phyloP scores from a whole-genome alignment of 1,140 invertebrate genomes.

The Phymorhynchus buccinoides region DNA sequence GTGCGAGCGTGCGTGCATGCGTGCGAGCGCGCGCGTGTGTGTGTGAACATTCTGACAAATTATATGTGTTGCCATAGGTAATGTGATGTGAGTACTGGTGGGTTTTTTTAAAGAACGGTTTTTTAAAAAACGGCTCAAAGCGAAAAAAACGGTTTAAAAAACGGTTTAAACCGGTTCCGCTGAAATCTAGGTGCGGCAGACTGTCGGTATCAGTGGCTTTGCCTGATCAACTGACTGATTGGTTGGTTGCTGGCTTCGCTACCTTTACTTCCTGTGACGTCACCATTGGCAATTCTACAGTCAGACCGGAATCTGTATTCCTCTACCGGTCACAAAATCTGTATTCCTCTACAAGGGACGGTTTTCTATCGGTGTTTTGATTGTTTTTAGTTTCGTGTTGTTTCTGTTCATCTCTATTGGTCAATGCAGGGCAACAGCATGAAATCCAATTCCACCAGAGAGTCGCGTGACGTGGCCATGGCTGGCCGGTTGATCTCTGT shows the following conservation, averaged over 20 bases:
- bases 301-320: conserved; percentile 49
- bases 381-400: conserved; percentile 47
- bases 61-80: too few relatives aligned
- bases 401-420: conserved; percentile 46
- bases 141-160: too few relatives aligned
- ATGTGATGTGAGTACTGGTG: too few relatives aligned
- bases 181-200: background rate
- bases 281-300: conserved; percentile 50
- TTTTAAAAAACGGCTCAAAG: too few relatives aligned
- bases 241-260: conserved; percentile 37
- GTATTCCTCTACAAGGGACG: conserved; percentile 39
- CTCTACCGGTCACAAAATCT: conserved; percentile 46
- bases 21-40: too few relatives aligned
- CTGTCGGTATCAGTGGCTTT: conserved; percentile 24
- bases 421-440: conserved; percentile 34
- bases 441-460: conserved; percentile 3
- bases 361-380: conserved; percentile 47
- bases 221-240: conserved; percentile 33
- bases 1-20: too few relatives aligned
- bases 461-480: conserved; percentile 30
- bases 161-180: too few relatives aligned
- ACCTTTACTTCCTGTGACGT: conserved; percentile 38
- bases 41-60: background rate
- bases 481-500: conserved; percentile 45
- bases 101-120: too few relatives aligned